These are phyloP conservation scores for Hemicrepidius hirtus DNA, from an alignment of 2,888 invertebrate genomes.

Conservation along the genomic window DNA sequence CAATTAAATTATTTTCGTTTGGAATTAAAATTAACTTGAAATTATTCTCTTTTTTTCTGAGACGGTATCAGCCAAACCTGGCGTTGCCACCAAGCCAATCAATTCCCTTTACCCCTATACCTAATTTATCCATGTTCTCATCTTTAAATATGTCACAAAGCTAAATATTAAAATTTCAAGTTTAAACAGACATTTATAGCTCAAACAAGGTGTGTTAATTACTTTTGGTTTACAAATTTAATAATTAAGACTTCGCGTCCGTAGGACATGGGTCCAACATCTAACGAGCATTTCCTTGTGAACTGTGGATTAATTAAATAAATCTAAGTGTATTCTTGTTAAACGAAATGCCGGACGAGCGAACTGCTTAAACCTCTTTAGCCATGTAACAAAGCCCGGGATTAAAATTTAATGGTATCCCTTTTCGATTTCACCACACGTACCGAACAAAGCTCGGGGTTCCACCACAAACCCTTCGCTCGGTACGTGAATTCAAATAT, in stretches of 20 bases:
- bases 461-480: not conserved
- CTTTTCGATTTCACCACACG: constrained; percentile 16
- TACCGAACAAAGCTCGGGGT: not conserved
- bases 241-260: constrained; percentile 14
- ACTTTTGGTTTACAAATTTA: constrained; percentile 1
- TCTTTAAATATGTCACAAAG: constrained; percentile 1
- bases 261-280: constrained; percentile 2
- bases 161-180: constrained; percentile 3
- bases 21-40: too few species aligned
- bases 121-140: too few species aligned
- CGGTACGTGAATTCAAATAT: not conserved
- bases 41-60: too few species aligned
- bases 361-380: constrained; percentile 40
- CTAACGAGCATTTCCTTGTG: constrained; percentile 20
- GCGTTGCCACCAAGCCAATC: too few species aligned
- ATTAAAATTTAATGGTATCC: constrained; percentile 36
- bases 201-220: constrained; percentile 13
- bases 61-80: too few species aligned
- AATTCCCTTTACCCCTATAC: too few species aligned
- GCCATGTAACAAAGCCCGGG: constrained; percentile 33
- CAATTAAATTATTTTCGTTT: too few species aligned
- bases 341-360: constrained; percentile 37
- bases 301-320: constrained; percentile 35
- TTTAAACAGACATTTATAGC: not conserved
- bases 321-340: constrained; percentile 39